These are phyloP conservation scores for Piscicola geometra DNA, from an alignment of 2,888 invertebrate species.

Conservation along the genomic window DNA sequence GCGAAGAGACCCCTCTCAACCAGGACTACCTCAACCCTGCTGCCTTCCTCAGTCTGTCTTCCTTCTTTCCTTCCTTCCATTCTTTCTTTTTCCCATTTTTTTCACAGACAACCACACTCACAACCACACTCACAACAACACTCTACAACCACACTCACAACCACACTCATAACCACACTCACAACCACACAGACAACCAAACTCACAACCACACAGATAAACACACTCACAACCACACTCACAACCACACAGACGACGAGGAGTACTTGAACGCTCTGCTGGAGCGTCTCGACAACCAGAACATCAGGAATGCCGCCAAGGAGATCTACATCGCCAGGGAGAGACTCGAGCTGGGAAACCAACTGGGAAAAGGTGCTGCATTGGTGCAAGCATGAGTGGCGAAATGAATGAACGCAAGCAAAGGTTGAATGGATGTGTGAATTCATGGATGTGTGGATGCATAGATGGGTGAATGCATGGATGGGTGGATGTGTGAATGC, in stretches of 20 bases:
- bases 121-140: background rate
- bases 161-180: no score
- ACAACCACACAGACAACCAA: no score
- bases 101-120: background rate
- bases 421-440: no score
- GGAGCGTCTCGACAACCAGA: slow-evolving; percentile 48
- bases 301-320: slow-evolving; percentile 46
- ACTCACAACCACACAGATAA: no score
- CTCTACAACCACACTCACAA: no score
- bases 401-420: no score
- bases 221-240: no score
- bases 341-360: slow-evolving; percentile 52
- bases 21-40: slow-evolving; percentile 16
- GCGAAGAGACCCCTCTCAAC: background rate
- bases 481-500: no score
- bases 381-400: background rate
- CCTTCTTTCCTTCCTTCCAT: background rate
- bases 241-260: slow-evolving; percentile 38
- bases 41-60: slow-evolving; percentile 1
- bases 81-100: background rate
- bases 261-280: slow-evolving; percentile 47
- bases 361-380: slow-evolving; percentile 54
- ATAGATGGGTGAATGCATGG: no score
- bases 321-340: slow-evolving; percentile 52
- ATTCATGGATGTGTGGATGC: no score